phyloP scores from a whole-genome alignment of 1,140 invertebrate species.

The Panagrolaimus sp. region DNA sequence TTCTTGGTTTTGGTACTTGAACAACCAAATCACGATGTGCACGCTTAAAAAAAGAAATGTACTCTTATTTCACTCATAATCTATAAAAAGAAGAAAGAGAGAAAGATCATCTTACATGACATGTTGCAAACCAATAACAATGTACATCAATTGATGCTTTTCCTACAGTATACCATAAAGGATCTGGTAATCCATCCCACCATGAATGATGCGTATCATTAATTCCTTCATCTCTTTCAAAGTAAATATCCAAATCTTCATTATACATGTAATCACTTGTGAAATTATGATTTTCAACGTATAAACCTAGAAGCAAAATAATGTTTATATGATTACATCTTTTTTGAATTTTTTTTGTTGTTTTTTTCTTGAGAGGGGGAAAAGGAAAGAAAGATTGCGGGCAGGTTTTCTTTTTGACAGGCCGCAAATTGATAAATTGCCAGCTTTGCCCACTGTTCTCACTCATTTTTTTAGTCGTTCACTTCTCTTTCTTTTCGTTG shows the following conservation, averaged over 20 bases:
- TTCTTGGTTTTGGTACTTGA: conserved; percentile 46
- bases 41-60: conserved; percentile 31
- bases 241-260: conserved; percentile 35
- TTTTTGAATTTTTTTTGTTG: conserved; percentile 5
- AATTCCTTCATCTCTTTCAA: conserved; percentile 50
- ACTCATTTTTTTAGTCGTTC: conserved; percentile 16
- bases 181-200: conserved; percentile 45
- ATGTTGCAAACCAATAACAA: conserved; percentile 57
- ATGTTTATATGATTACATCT: conserved; percentile 15
- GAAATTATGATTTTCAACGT: conserved; percentile 57
- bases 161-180: conserved; percentile 56
- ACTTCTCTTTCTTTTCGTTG: conserved; percentile 12
- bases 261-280: conserved; percentile 57
- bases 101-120: conserved; percentile 43
- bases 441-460: conserved; percentile 12
- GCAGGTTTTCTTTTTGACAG: not conserved
- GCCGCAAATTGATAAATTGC: conserved; percentile 12
- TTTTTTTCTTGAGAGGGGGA: conserved; percentile 18
- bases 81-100: too few relatives aligned
- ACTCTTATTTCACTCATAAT: not conserved
- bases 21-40: conserved; percentile 53
- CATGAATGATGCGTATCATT: conserved; percentile 52
- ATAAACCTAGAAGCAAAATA: conserved; percentile 46
- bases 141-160: conserved; percentile 54
- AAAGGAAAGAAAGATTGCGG: too few relatives aligned